A percentile compares a stretch with the other conserved stretches of the same genome.
Conservation (phyloP, 2,113 vertebrate genomes). For the Heteronetta atricapilla region DNA sequence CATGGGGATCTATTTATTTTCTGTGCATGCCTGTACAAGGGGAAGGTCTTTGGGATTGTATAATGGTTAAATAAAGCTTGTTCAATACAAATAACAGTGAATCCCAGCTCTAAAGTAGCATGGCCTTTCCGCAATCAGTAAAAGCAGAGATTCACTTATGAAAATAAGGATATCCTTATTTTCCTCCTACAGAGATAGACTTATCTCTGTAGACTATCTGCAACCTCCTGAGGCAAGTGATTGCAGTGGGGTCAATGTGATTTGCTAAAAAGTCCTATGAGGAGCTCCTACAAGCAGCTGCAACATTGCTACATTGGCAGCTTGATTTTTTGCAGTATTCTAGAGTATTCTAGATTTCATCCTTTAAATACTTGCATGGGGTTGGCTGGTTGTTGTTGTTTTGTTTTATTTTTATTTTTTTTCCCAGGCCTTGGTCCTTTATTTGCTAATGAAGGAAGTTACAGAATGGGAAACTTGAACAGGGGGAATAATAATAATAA, state of each 20-base stretch:
- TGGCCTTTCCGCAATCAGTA: background rate
- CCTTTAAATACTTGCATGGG: accelerated
- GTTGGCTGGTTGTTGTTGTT: background rate
- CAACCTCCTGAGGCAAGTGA: background rate
- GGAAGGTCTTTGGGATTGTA: background rate
- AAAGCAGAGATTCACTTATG: background rate
- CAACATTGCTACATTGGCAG: background rate
- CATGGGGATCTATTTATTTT: background rate
- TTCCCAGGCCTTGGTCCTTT: background rate
- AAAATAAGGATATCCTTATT: no score
- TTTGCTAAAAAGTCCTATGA: background rate
- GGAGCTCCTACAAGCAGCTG: background rate
- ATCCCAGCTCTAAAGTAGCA: background rate
- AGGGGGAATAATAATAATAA: background rate
- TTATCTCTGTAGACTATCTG: background rate
- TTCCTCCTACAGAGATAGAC: no score
- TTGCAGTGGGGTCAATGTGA: background rate
- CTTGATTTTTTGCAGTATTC: background rate
- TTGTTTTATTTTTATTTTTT: no score
- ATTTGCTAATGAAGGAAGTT: background rate
- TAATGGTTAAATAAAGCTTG: background rate
- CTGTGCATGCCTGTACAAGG: background rate
- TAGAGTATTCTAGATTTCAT: background rate
- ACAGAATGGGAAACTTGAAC: background rate
- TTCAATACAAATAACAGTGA: background rate